Percentiles rank a stretch among this genome's conserved stretches.
phyloP scores from a whole-genome alignment of 2,888 invertebrate genomes.

The Scaeva pyrastri region DNA sequence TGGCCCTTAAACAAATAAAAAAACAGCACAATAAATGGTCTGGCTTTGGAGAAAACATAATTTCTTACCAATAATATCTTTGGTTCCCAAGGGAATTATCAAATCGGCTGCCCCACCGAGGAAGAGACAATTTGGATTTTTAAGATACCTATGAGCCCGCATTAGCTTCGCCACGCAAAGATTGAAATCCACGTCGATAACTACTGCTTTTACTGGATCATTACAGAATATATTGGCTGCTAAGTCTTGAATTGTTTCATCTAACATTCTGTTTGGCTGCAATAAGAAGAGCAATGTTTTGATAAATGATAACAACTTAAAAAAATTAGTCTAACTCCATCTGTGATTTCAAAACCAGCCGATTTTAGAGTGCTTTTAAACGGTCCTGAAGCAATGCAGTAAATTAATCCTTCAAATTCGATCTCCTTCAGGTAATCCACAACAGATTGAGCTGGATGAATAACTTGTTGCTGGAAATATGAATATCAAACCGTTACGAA shows the following conservation, averaged over 20 bases:
- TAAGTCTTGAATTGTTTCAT: slow-evolving; percentile 78
- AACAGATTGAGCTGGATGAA: slow-evolving; percentile 84
- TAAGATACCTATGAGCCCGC: slow-evolving; percentile 83
- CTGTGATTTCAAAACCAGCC: slow-evolving; percentile 83
- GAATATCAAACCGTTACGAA: not conserved
- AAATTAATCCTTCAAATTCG: slow-evolving; percentile 84
- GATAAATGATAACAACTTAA: too few relatives aligned
- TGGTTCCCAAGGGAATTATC: slow-evolving; percentile 79
- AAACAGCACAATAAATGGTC: not conserved
- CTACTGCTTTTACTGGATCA: slow-evolving; percentile 84
- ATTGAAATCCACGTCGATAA: slow-evolving; percentile 85
- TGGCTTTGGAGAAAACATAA: not conserved
- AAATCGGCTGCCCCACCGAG: slow-evolving; percentile 84
- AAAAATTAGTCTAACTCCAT: slow-evolving; percentile 79
- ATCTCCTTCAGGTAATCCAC: slow-evolving; percentile 84
- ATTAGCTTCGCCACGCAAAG: slow-evolving; percentile 84
- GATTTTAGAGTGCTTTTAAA: slow-evolving; percentile 82
- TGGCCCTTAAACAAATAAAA: slow-evolving; percentile 80
- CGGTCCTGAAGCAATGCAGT: slow-evolving; percentile 82
- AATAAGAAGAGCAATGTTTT: not conserved
- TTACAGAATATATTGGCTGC: slow-evolving; percentile 79
- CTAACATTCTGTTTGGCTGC: slow-evolving; percentile 75
- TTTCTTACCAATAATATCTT: slow-evolving; percentile 79
- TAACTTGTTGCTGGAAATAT: slow-evolving; percentile 77
- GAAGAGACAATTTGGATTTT: slow-evolving; percentile 84